Base-by-base conservation (phyloP, 2,888 invertebrate genomes). In the Meloe dianella region DNA sequence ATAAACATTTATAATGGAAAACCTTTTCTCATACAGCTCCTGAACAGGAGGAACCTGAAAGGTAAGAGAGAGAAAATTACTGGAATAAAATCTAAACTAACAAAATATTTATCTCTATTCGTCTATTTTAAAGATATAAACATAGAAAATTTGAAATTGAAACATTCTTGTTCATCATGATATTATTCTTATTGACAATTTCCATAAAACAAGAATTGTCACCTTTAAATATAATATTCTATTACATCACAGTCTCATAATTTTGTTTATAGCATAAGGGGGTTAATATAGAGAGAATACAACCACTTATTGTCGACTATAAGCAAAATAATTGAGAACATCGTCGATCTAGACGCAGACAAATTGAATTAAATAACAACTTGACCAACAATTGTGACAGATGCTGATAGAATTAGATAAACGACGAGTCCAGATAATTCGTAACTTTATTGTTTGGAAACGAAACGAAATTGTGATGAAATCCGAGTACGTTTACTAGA, bases 331-430 rank as follows among this genome's bases (percentile, higher is more conserved):
- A 73, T 73, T 69, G 70, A 69, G 70, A 66, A 65, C 64, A 61
- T 64, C 70, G 73, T 70, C 71, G 69, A 73, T 64, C 51, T 60
- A 64, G 64, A 61, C 61, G 60, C 60, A 59, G 61, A 61, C 60
- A 69, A 70, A 72, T 71, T 69, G 70, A 72, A 71, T 72, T 72
- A 71, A 70, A 68, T 69, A 66, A 69, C 64, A 69, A 66, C 69
- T 62, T 67, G 66, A 57, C 68, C 66, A 71, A 69, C 67, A 66
- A 63, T 69, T 58, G 69, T 64, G 60, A 59, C 66, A 68, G 67
- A 69, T 67, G 69, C 66, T 67, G 62, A 65, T 32, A 41, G 62
- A 68, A 71, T 67, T 67, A 67, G 61, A 63, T 24, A 62, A 54
- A 29, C 27, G 63, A 38, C 57, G 41, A 35, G 27, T 22, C 51